Evolutionary conservation across 2,113 vertebrate species (phyloP), one percentile per base, ranked within the genome.

Genomic region (Macquaria ambigua): DNA sequence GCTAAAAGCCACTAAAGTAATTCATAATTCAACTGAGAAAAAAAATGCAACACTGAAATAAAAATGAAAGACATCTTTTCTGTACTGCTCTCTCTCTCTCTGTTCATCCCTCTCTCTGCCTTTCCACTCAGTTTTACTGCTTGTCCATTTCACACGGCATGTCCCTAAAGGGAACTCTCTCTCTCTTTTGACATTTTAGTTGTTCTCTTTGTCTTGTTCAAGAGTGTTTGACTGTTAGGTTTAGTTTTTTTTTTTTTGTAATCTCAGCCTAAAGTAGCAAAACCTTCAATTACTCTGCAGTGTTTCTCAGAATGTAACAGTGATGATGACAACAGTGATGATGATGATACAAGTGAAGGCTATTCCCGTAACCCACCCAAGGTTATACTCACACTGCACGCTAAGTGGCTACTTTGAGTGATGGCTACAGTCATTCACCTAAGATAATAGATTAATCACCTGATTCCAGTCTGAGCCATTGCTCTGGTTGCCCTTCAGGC

Each of bases 371-470:
- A 85, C 61, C 74, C 71, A 64, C 64, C 70, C 89, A 92, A 94
- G 90, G 90, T 92, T 88, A 90, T 2, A 80, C 85, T 82, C 37
- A 20, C 25, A 4, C 83, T 69, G 74, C 69, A 69, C 58, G 11
- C 83, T 85, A 74, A 89, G 83, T 74, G 75, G 82, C 81, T 88
- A 48, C 82, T 81, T 81, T 67, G 90, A 87, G 39, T 70, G 90
- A 87, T 78, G 78, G 83, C 81, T 18, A 14, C 58, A 83, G 85
- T 56, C 69, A n/a, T 84, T 88, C 74, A 86, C 71, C 53, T 71
- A 75, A 89, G 74, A 91, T 90, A 90, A 87, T 82, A 90, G 88
- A 89, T 85, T 84, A 79, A 89, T 86, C 66, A 71, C 50, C 59
- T 3, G 11, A 64, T 83, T 41, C 46, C 5, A n/a, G 74, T 74